Evolutionary conservation across 2,888 invertebrate genomes (phyloP), one percentile per base, ranked within the genome.

Genomic region (Empis livida): DNA sequence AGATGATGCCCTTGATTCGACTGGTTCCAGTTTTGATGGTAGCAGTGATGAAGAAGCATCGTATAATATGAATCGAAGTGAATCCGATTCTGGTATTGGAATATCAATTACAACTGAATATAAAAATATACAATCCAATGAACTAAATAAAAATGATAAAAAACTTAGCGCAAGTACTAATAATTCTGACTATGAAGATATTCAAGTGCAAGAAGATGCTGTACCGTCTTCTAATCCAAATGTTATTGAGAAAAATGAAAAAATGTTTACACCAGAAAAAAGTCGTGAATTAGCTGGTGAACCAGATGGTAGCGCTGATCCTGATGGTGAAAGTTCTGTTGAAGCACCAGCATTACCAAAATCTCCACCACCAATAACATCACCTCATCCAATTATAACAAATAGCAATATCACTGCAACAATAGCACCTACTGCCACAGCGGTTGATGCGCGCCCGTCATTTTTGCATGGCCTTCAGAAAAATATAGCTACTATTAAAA

Each of bases 291-390:
- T 82, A 54, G 88, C 87, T 10, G 89, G 88, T 10, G 88, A 87
- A 59, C 89, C 89, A 1, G 89, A 89, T 59, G 88, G 89, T n/a
- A 78, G 84, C 56, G 87, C 88, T 13, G 88, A 88, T 67, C 84
- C 86, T 1, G 86, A 85, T 58, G 80, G 82, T 39, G 49, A 67
- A 13, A 72, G 72, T 20, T 82, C 81, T 63, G 78, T 82, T 1
- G 80, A 84, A 2, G 77, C 80, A 0, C 81, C 83, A 1, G 80
- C 79, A 5, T 64, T 86, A 48, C 84, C 85, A 0, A 75, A 78
- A 49, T 78, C 80, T 53, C 83, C 84, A 2, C 75, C 82, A 15
- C 82, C 82, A 14, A 61, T 70, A 31, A 64, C 77, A 55, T 71
- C 64, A 53, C 69, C 74, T 27, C 5, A 27, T 9, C 5, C 23